A percentile compares a stretch with the other conserved stretches of the same genome.
Evolutionary conservation across 2,113 vertebrate species (phyloP).

Genomic region (Brachyhypopomus gauderio): DNA sequence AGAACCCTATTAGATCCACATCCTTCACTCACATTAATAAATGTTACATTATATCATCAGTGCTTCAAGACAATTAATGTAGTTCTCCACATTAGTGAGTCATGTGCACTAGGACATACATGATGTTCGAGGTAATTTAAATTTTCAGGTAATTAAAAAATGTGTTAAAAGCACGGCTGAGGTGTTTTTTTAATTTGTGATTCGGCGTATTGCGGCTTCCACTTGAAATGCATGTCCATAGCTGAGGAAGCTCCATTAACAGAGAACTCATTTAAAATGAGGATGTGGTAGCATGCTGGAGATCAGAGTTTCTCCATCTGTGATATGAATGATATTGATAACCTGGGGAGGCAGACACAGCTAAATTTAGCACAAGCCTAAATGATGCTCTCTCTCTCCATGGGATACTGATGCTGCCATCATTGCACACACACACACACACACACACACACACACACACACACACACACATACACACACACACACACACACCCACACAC

Average conservation of each 20-base stretch:
- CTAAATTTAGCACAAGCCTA: constrained; percentile 50
- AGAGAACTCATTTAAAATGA: constrained; percentile 6
- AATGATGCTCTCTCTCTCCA: constrained; percentile 29
- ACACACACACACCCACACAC: constrained; percentile 22
- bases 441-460: background rate
- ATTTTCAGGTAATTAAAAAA: too few species aligned
- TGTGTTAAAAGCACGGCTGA: background rate
- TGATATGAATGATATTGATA: constrained; percentile 59
- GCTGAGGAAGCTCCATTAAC: constrained; percentile 13
- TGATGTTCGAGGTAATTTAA: too few species aligned
- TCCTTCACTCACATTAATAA: too few species aligned
- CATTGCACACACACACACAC: constrained; percentile 13
- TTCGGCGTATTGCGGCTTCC: background rate
- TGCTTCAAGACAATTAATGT: too few species aligned
- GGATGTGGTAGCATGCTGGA: constrained; percentile 12
- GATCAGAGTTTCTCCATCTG: constrained; percentile 26
- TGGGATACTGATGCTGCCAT: background rate
- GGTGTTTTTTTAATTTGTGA: background rate
- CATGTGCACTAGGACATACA: too few species aligned
- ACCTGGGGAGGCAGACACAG: constrained; percentile 43
- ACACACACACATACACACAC: constrained; percentile 8
- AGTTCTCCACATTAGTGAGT: too few species aligned
- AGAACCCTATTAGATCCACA: too few species aligned
- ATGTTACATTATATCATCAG: too few species aligned
- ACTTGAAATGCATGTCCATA: background rate